Evolutionary conservation across 92 coral and sea anemone genomes (phyloP).

Genomic region (Palythoa grandis): DNA sequence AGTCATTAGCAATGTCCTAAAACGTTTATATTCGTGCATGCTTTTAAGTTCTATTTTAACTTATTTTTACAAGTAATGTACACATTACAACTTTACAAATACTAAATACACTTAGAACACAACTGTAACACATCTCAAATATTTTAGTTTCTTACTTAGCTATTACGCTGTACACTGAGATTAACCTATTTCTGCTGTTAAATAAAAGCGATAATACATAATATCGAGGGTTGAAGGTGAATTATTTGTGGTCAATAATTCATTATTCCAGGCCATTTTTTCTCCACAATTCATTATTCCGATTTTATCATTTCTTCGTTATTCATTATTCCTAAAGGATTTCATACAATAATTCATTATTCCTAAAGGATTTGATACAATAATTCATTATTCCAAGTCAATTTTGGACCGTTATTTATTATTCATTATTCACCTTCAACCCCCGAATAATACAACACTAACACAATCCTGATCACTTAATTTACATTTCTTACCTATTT

Average conservation of each 20-base stretch:
- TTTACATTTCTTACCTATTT: not conserved
- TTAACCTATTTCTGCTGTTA: not conserved
- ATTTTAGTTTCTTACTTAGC: not conserved
- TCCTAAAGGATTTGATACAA: too few relatives aligned
- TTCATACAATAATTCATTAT: too few relatives aligned
- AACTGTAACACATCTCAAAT: not conserved
- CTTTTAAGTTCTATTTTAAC: conserved; percentile 18
- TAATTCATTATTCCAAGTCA: too few relatives aligned
- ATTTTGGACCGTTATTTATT: too few relatives aligned
- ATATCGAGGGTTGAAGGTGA: too few relatives aligned
- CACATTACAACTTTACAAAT: conserved; percentile 3
- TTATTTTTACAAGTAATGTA: not conserved
- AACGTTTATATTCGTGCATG: conserved; percentile 16
- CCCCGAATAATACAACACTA: conserved; percentile 1
- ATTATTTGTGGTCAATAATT: too few relatives aligned
- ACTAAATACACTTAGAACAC: conserved; percentile 29
- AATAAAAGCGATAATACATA: not conserved
- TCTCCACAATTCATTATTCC: too few relatives aligned
- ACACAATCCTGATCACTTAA: not conserved
- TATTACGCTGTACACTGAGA: not conserved
- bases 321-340: too few relatives aligned
- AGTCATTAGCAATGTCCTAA: conserved; percentile 35
- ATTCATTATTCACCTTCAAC: too few relatives aligned
- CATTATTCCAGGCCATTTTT: too few relatives aligned
- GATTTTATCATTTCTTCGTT: too few relatives aligned